Conservation (phyloP, 2,113 vertebrate genomes). For the Nymphicus hollandicus region DNA sequence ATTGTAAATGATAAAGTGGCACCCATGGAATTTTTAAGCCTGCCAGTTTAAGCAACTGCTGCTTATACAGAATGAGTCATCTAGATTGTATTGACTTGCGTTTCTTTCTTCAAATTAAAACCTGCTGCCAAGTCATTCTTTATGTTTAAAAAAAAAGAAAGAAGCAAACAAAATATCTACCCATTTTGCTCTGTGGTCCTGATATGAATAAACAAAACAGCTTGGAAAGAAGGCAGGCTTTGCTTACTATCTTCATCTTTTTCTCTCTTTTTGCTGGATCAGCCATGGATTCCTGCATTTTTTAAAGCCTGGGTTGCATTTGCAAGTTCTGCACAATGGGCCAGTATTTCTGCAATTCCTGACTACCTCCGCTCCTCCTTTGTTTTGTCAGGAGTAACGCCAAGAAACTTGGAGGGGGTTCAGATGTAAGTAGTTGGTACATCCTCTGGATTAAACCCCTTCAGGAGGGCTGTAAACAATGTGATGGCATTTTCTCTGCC, state of each 20-base stretch:
- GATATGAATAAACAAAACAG: neutral
- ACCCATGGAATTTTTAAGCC: neutral
- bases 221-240: neutral
- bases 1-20: neutral
- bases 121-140: neutral
- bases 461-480: neutral
- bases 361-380: neutral
- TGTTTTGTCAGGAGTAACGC: neutral
- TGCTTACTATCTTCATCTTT: neutral
- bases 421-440: neutral
- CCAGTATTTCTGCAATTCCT: slow-evolving; percentile 1
- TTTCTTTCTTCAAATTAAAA: neutral
- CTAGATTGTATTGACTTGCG: neutral
- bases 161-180: neutral
- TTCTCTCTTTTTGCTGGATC: slow-evolving; percentile 8
- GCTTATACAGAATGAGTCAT: neutral
- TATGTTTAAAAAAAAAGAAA: neutral
- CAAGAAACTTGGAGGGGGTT: neutral
- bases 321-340: neutral
- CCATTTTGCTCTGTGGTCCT: neutral
- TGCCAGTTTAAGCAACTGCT: neutral
- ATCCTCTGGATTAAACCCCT: neutral
- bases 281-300: slow-evolving; percentile 2
- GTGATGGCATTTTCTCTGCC: neutral
- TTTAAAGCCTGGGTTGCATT: slow-evolving; percentile 1